Conservation (phyloP, 2,797 vertebrate genomes). For the Hipposideros larvatus region DNA sequence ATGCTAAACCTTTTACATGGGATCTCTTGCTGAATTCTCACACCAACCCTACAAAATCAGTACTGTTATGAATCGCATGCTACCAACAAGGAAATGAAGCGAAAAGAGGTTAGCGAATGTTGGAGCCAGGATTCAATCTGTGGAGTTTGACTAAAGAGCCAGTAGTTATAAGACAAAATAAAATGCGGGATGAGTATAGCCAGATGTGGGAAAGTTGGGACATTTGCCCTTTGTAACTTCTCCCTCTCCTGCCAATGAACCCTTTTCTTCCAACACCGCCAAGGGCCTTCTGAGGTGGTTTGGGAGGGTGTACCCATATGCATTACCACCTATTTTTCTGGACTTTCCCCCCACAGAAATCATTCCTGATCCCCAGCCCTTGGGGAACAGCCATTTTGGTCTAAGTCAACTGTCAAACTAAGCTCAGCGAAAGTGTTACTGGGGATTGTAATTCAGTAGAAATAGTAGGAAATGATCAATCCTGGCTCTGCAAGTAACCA, state of each 20-base stretch:
- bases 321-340: conserved; percentile 21
- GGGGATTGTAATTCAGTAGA: conserved; percentile 3
- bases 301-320: neutral
- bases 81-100: conserved; percentile 18
- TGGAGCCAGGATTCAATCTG: neutral
- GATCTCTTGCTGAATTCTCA: neutral
- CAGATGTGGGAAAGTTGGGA: conserved; percentile 36
- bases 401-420: conserved; percentile 27
- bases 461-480: neutral
- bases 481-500: neutral
- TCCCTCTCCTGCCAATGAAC: neutral
- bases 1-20: neutral
- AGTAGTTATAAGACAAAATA: conserved; percentile 65
- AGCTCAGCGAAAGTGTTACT: neutral
- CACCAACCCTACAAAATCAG: neutral
- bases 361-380: conserved; percentile 37
- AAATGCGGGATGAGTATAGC: conserved; percentile 3
- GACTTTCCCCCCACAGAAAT: conserved; percentile 1
- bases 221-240: neutral
- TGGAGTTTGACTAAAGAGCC: conserved; percentile 1
- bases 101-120: conserved; percentile 4
- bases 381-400: conserved; percentile 40
- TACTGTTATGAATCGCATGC: neutral
- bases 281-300: neutral
- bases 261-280: neutral